phyloP scores from a whole-genome alignment of 2,113 vertebrate genomes.

The Ranitomeya variabilis region DNA sequence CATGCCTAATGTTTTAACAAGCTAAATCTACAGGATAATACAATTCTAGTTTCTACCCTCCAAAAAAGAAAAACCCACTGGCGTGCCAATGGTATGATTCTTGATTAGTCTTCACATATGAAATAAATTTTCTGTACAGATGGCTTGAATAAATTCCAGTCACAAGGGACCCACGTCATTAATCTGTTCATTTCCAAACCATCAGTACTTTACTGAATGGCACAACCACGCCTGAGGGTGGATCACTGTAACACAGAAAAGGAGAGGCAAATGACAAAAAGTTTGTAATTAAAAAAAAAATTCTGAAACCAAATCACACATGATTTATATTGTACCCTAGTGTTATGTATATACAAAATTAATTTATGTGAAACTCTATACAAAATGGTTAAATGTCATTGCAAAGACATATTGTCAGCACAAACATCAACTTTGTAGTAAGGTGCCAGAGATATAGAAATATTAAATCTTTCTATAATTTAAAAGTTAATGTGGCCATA shows the following conservation, averaged over 20 bases:
- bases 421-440: not conserved
- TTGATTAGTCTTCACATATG: not conserved
- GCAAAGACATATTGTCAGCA: not conserved
- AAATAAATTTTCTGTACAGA: not conserved
- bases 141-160: not conserved
- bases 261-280: not conserved
- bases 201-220: conserved; percentile 76
- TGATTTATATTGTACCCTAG: not conserved
- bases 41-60: not conserved
- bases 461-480: too few relatives aligned
- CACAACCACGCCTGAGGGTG: conserved; percentile 68
- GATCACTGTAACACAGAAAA: conserved; percentile 33
- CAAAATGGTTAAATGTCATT: not conserved
- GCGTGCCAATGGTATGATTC: not conserved
- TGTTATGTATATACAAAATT: not conserved
- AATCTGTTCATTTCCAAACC: conserved; percentile 72
- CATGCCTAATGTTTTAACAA: too few relatives aligned
- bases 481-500: too few relatives aligned
- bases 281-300: not conserved
- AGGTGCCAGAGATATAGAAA: too few relatives aligned
- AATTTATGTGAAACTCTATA: not conserved
- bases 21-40: not conserved
- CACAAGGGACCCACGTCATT: not conserved
- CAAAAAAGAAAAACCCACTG: not conserved
- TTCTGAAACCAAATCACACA: not conserved